Percentiles rank a stretch among this genome's conserved stretches.
Evolutionary conservation across 2,113 vertebrate genomes (phyloP).

Genomic region (Sapayoa aenigma): DNA sequence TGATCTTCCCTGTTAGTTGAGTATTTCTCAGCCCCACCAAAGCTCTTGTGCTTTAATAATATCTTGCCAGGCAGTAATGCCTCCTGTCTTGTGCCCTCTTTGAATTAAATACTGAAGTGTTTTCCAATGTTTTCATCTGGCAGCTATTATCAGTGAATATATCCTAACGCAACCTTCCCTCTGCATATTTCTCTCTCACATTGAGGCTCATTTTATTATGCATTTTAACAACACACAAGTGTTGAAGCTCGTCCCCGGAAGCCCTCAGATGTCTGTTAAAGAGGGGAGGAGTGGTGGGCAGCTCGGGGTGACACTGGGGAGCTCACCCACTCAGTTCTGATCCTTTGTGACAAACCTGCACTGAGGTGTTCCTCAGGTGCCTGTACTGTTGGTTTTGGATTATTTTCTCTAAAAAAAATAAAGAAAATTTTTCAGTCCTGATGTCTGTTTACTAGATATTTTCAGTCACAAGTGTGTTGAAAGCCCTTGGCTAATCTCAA

Average conservation of each 20-base stretch:
- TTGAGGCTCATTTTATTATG: not conserved
- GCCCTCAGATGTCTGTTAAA: not conserved
- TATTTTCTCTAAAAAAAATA: not conserved
- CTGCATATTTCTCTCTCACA: accelerated
- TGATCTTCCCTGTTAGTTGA: not conserved
- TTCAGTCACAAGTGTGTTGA: not conserved
- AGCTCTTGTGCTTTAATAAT: not conserved
- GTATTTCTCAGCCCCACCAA: not conserved
- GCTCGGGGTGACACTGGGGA: not conserved
- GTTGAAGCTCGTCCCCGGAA: not conserved
- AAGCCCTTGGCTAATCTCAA: not conserved
- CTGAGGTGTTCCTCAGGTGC: not conserved
- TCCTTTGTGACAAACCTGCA: not conserved
- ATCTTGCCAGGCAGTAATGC: not conserved
- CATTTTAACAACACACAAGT: not conserved
- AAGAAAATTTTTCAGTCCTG: not conserved
- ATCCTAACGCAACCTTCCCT: not conserved
- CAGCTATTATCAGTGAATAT: not conserved
- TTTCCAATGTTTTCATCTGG: not conserved
- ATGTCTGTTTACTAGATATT: not conserved
- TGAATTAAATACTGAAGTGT: not conserved
- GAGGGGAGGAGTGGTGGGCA: not conserved
- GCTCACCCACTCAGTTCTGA: not conserved
- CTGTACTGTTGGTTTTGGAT: not conserved
- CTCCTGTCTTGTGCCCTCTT: not conserved